Evolutionary conservation across 2,888 invertebrate species (phyloP), one percentile per base, ranked within the genome.

Genomic region (Atrina japonica): DNA sequence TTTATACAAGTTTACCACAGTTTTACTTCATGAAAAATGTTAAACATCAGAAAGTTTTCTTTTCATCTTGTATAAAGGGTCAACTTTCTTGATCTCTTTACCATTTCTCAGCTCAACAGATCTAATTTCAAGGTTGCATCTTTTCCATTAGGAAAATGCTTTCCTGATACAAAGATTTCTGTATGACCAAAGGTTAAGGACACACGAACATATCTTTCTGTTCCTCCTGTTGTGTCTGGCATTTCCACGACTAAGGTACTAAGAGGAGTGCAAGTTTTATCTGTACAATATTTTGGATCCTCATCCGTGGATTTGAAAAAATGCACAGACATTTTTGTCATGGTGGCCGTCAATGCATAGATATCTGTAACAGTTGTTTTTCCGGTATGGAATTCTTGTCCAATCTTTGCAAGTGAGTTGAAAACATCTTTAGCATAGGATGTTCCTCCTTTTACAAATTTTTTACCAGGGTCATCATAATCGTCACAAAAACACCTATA

Each of bases 161-260:
- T 49, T 3, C 66, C 70, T 16, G 67, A 45, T 11, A 79, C 65
- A 0, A 64, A 50, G 3, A 79, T 56, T 45, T 79, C 79, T 0
- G 75, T 74, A 14, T 64, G 52, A 3, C 79, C 79, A 55, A 79
- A 74, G 3, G 70, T 66, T 50, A 79, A 69, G 53, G 70, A 72
- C 9, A 77, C 67, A 0, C 35, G 27, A 0, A 74, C 70, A 6
- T 68, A 59, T 40, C 68, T 56, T n/a, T 72, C 55, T 30, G 64
- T 58, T 0, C 72, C 73, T 21, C 58, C 43, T 0, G 69, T 69
- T 6, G 45, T 52, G 40, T 74, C 72, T 2, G 55, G 43, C n/a
- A 76, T 61, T 0, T 49, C 53, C 5, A 79, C 75, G 1, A 40
- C 49, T n/a, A 79, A 56, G n/a, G 72, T 66, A 2, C 77, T 77